Conservation (phyloP, 1,140 invertebrate genomes). For the Ooceraea biroi region DNA sequence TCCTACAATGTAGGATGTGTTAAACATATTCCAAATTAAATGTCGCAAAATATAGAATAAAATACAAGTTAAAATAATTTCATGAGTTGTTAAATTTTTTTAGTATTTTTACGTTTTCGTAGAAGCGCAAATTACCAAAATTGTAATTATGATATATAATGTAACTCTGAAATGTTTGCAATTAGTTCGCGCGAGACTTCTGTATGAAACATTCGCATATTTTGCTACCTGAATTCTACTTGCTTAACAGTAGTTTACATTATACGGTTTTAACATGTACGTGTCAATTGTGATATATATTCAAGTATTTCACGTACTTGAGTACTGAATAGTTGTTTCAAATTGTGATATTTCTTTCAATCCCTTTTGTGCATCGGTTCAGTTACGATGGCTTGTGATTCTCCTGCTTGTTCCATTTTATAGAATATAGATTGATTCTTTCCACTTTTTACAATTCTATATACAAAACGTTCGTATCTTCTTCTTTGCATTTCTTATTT, state of each 20-base stretch:
- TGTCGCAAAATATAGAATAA: slow-evolving; percentile 2
- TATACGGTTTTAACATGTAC: slow-evolving; percentile 39
- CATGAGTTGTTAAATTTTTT: background rate
- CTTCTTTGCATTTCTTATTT: slow-evolving; percentile 6
- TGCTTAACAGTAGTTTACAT: slow-evolving; percentile 35
- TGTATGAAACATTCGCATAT: background rate
- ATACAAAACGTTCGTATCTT: slow-evolving; percentile 51
- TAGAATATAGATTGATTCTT: background rate
- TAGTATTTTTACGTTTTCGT: background rate
- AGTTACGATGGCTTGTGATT: slow-evolving; percentile 36
- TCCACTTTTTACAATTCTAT: slow-evolving; percentile 14
- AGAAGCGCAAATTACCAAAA: slow-evolving; percentile 34
- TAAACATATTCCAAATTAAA: slow-evolving; percentile 31
- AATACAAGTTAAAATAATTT: slow-evolving; percentile 13
- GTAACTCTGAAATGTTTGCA: background rate
- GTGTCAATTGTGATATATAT: slow-evolving; percentile 20
- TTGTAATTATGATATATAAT: slow-evolving; percentile 1
- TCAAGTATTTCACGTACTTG: slow-evolving; percentile 21
- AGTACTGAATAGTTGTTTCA: slow-evolving; percentile 31
- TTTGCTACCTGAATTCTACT: slow-evolving; percentile 12
- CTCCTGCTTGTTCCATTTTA: slow-evolving; percentile 48
- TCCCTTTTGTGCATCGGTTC: slow-evolving; percentile 74
- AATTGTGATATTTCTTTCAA: slow-evolving; percentile 66
- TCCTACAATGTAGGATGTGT: background rate
- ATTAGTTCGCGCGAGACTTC: slow-evolving; percentile 21